Evolutionary conservation across 1,140 invertebrate species (phyloP).

Genomic region (Goniozus legneri): DNA sequence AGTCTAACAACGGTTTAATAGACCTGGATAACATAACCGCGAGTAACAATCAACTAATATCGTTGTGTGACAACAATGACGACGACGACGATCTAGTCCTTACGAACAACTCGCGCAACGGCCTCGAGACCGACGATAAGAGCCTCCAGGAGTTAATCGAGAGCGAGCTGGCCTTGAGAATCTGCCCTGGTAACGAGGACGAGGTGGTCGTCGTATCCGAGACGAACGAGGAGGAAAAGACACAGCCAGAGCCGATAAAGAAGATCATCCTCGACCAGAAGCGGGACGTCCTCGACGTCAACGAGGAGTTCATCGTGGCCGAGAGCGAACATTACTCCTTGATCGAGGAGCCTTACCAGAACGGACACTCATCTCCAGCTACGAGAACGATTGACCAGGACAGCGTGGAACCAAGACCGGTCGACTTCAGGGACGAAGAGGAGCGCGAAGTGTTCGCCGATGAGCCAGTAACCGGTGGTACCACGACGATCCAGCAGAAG

Average conservation of each 20-base stretch:
- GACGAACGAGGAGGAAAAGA: constrained; percentile 3
- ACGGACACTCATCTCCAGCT: constrained; percentile 27
- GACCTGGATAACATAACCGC: constrained; percentile 49
- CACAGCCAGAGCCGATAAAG: constrained; percentile 27
- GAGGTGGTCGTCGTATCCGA: constrained; percentile 13
- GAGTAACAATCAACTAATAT: constrained; percentile 46
- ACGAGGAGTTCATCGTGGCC: constrained; percentile 37
- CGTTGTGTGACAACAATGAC: constrained; percentile 42
- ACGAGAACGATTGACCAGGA: neutral
- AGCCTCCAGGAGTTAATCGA: constrained; percentile 50
- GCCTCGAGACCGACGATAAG: constrained; percentile 41
- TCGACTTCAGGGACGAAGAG: constrained; percentile 16
- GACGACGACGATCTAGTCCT: constrained; percentile 41
- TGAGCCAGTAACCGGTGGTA: constrained; percentile 10
- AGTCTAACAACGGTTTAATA: constrained; percentile 53
- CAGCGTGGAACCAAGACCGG: constrained; percentile 5
- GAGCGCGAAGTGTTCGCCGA: constrained; percentile 14
- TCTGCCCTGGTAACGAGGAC: constrained; percentile 29
- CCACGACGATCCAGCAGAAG: constrained; percentile 12
- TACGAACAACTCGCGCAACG: constrained; percentile 38
- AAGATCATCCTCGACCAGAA: constrained; percentile 33
- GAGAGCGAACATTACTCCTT: constrained; percentile 37
- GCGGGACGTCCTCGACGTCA: constrained; percentile 28
- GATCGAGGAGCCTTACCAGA: constrained; percentile 35
- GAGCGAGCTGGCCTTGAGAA: constrained; percentile 46